A percentile compares a stretch with the other conserved stretches of the same genome.
phyloP scores from a whole-genome alignment of 2,797 vertebrate genomes.

The Eulemur coronatus region DNA sequence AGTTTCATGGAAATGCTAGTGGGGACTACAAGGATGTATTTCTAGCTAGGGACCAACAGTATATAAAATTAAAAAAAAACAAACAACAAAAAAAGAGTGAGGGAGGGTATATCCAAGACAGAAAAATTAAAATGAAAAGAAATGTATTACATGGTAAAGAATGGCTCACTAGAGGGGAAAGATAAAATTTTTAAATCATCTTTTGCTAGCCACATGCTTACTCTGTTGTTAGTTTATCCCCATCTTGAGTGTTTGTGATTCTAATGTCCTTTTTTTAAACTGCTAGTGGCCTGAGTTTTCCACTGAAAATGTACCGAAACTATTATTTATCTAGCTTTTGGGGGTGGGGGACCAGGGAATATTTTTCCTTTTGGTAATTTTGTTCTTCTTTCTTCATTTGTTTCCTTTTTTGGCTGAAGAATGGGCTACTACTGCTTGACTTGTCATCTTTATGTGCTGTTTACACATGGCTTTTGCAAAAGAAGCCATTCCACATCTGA shows the following conservation, averaged over 20 bases:
- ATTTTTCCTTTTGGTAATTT: conserved; percentile 21
- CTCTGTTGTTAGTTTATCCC: conserved; percentile 88
- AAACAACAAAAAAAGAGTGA: neutral
- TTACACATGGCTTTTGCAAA: conserved; percentile 64
- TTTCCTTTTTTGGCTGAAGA: conserved; percentile 80
- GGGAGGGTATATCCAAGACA: neutral
- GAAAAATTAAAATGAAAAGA: neutral
- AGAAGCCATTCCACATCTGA: conserved; percentile 53
- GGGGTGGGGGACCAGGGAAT: neutral
- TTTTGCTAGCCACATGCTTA: neutral
- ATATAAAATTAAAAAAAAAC: neutral
- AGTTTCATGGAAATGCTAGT: conserved; percentile 20
- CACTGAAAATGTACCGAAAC: neutral
- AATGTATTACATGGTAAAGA: neutral
- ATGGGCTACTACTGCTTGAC: conserved; percentile 67
- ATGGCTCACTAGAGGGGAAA: neutral
- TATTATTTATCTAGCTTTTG: conserved; percentile 40
- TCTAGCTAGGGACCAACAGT: neutral
- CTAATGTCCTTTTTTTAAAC: conserved; percentile 53
- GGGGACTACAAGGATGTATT: neutral
- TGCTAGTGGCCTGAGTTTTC: neutral
- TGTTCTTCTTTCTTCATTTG: conserved; percentile 37
- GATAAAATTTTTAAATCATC: neutral
- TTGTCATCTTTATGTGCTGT: conserved; percentile 72
- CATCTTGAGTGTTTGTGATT: conserved; percentile 51